Evolutionary conservation across 2,888 invertebrate genomes (phyloP).

Genomic region (Eristalinus aeneus): DNA sequence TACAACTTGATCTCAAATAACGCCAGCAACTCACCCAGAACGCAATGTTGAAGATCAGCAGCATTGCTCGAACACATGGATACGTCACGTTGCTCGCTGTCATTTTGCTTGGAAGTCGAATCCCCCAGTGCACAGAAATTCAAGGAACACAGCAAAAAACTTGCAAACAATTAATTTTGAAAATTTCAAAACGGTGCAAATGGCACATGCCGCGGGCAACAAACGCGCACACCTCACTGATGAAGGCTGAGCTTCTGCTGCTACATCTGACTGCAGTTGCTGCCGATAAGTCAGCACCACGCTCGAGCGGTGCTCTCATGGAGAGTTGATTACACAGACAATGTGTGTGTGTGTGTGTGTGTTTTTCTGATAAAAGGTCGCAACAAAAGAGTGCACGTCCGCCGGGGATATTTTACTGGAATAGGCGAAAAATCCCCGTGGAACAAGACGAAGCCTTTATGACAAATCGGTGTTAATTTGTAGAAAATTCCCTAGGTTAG

Average conservation of each 20-base stretch:
- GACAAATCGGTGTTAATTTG: too few species aligned
- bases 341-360: too few species aligned
- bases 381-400: neutral
- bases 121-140: neutral
- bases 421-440: too few species aligned
- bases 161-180: neutral
- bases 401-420: neutral
- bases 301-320: neutral
- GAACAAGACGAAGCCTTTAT: too few species aligned
- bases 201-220: neutral
- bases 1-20: neutral
- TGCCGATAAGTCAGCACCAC: constrained; percentile 9
- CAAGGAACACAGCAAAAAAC: neutral
- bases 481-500: too few species aligned
- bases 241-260: constrained; percentile 2
- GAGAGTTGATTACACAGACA: constrained; percentile 24
- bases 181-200: neutral
- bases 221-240: neutral
- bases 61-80: constrained; percentile 69
- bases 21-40: constrained; percentile 70
- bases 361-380: constrained; percentile 32
- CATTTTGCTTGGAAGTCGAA: neutral
- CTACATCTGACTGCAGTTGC: neutral
- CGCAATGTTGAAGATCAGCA: constrained; percentile 72
- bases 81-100: constrained; percentile 58